Conservation (phyloP, 2,888 invertebrate genomes). For the Drosophila colorata region DNA sequence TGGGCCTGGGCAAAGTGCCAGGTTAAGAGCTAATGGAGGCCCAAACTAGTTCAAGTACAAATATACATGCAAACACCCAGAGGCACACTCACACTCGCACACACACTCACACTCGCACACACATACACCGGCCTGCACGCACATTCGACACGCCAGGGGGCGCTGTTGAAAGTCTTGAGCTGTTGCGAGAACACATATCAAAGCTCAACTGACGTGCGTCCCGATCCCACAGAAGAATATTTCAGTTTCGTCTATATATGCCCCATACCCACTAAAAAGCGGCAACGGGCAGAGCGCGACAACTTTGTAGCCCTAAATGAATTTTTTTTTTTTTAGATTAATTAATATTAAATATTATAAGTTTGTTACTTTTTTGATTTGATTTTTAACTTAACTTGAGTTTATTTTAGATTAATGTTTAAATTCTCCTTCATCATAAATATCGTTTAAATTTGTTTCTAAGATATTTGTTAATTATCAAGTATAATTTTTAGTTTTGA, state of each 20-base stretch:
- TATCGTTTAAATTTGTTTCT: no score
- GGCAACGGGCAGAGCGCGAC: no score
- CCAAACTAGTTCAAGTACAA: slow-evolving; percentile 71
- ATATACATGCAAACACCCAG: slow-evolving; percentile 24
- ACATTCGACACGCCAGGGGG: slow-evolving; percentile 47
- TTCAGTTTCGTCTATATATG: slow-evolving; percentile 10
- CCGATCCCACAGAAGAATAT: slow-evolving; percentile 18
- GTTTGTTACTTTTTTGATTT: no score
- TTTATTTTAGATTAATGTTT: no score
- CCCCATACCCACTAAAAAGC: background rate
- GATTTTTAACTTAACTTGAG: no score
- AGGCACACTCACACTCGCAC: background rate
- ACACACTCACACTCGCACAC: background rate
- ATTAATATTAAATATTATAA: no score
- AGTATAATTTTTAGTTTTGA: no score
- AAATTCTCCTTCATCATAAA: no score
- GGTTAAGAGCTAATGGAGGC: slow-evolving; percentile 58
- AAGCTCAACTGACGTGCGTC: slow-evolving; percentile 33
- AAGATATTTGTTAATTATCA: no score
- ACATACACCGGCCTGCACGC: slow-evolving; percentile 16
- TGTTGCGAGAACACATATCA: slow-evolving; percentile 14
- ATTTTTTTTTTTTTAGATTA: no score
- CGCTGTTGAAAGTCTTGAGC: slow-evolving; percentile 29
- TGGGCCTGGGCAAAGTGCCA: slow-evolving; percentile 68
- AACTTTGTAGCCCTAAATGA: no score